Conservation (phyloP, 2,797 vertebrate species). For the Cossypha polioptera region DNA sequence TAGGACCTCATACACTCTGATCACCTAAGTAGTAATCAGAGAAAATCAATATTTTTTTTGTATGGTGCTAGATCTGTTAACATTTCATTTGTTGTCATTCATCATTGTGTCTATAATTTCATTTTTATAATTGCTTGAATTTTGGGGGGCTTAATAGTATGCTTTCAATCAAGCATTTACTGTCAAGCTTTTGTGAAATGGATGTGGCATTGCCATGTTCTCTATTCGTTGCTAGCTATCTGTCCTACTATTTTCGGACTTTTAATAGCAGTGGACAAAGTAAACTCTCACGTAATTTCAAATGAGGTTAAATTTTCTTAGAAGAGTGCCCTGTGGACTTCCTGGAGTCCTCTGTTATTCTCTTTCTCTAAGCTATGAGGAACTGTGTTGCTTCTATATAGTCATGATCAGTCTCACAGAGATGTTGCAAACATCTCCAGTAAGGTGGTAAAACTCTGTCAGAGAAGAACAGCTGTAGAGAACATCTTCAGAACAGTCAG, state of each 20-base stretch:
- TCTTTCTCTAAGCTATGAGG: neutral
- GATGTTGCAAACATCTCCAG: neutral
- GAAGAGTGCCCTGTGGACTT: neutral
- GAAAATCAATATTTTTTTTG: constrained; percentile 75
- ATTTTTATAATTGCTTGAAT: constrained; percentile 54
- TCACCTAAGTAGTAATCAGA: constrained; percentile 75
- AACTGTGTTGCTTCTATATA: neutral
- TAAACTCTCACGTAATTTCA: neutral
- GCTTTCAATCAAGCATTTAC: constrained; percentile 40
- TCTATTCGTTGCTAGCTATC: neutral
- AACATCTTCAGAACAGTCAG: neutral
- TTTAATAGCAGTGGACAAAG: neutral
- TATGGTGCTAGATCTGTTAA: constrained; percentile 66
- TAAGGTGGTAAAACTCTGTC: neutral
- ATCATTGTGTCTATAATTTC: constrained; percentile 69
- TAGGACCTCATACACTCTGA: constrained; percentile 72
- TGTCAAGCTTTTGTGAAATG: neutral
- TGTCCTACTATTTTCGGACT: neutral
- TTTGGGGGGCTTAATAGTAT: constrained; percentile 41
- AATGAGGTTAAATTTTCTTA: neutral
- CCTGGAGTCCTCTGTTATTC: neutral
- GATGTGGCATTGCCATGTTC: neutral
- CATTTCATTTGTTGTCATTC: constrained; percentile 62
- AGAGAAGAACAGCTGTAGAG: neutral
- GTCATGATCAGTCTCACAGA: rapidly evolving